phyloP scores from a whole-genome alignment of 2,888 invertebrate species.

The Corbicula japonica region DNA sequence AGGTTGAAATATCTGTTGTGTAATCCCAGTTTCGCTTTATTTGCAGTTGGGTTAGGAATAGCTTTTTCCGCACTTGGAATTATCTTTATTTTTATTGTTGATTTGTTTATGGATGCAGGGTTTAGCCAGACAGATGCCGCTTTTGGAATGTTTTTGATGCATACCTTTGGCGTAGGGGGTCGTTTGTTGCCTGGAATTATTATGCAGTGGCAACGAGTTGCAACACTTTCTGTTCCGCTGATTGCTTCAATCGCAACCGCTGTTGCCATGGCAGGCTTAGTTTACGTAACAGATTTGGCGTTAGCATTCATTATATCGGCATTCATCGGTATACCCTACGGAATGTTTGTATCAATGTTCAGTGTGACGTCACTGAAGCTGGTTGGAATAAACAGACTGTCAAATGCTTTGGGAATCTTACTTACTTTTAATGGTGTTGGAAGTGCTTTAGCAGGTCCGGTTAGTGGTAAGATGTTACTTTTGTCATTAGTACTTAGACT shows the following conservation, averaged over 20 bases:
- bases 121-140: constrained; percentile 2
- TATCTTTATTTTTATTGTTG: constrained; percentile 4
- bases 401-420: no score
- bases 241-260: neutral
- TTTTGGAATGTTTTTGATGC: neutral
- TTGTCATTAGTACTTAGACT: no score
- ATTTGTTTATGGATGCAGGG: constrained; percentile 8
- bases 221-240: neutral
- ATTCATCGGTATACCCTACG: no score
- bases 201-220: neutral
- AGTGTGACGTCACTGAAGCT: no score
- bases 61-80: constrained; percentile 2
- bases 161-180: constrained; percentile 3
- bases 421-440: no score
- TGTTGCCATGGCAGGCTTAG: no score
- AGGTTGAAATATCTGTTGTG: neutral
- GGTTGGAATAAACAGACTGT: no score
- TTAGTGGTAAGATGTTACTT: no score
- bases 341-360: no score
- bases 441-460: no score
- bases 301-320: no score
- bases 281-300: no score
- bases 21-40: neutral
- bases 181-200: constrained; percentile 11
- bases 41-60: constrained; percentile 5